Evolutionary conservation across 64 coral and sea anemone genomes (phyloP).

Genomic region (Platygyra sinensis): DNA sequence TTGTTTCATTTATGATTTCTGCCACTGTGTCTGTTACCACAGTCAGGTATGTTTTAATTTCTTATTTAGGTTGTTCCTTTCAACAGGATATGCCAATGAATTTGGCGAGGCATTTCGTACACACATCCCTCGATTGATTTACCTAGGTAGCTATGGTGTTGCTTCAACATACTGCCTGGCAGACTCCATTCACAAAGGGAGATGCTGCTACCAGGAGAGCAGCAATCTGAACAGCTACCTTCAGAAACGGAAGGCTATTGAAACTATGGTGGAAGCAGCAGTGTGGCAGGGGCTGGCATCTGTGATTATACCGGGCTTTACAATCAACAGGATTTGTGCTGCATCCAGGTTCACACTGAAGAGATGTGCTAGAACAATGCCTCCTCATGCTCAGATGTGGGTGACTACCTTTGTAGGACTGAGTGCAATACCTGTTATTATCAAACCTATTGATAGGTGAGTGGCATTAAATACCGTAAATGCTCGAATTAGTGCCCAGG

Average conservation of each 20-base stretch:
- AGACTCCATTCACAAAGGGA: slow-evolving; percentile 84
- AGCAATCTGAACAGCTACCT: neutral
- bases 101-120: slow-evolving; percentile 94
- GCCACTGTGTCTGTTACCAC: neutral
- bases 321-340: slow-evolving; percentile 95
- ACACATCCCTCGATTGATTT: slow-evolving; percentile 77
- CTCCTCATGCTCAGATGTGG: slow-evolving; percentile 66
- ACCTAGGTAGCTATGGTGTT: slow-evolving; percentile 88
- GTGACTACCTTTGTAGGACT: slow-evolving; percentile 80
- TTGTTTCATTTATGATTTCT: too few relatives aligned
- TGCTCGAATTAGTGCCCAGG: too few relatives aligned
- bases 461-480: neutral
- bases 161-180: slow-evolving; percentile 85
- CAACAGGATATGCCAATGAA: slow-evolving; percentile 95
- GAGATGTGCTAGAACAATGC: slow-evolving; percentile 52
- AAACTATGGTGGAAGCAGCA: slow-evolving; percentile 79
- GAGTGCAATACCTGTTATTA: slow-evolving; percentile 87
- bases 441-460: slow-evolving; percentile 97
- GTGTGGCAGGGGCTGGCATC: slow-evolving; percentile 97
- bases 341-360: slow-evolving; percentile 58
- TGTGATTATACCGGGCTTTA: slow-evolving; percentile 95
- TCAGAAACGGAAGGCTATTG: slow-evolving; percentile 40
- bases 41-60: neutral
- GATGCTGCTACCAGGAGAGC: slow-evolving; percentile 67
- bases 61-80: neutral